A percentile compares a stretch with the other conserved stretches of the same genome.
These are phyloP conservation scores for Mamestra configurata DNA, from an alignment of 1,140 invertebrate species.

Conservation along the genomic window DNA sequence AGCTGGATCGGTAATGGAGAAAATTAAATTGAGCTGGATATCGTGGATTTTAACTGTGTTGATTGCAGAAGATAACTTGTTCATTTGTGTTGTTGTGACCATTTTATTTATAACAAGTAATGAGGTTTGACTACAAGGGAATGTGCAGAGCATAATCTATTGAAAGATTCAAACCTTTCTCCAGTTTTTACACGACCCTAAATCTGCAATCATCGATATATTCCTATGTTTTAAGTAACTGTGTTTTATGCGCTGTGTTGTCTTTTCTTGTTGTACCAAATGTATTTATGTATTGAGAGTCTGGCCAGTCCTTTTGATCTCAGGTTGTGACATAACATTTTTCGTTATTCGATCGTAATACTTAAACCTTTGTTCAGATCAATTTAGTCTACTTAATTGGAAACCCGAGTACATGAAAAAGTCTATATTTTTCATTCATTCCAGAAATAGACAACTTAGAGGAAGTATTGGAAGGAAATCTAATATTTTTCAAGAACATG, in stretches of 20 bases:
- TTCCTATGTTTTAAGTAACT: too few relatives aligned
- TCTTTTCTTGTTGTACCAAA: too few relatives aligned
- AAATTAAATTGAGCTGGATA: constrained; percentile 34
- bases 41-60: not conserved
- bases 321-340: not conserved
- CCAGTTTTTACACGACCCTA: not conserved
- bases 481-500: not conserved
- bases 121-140: too few relatives aligned
- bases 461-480: constrained; percentile 1
- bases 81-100: not conserved
- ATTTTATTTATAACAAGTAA: not conserved
- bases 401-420: constrained; percentile 3
- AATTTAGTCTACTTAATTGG: constrained; percentile 4
- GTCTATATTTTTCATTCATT: constrained; percentile 5
- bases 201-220: too few relatives aligned
- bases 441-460: not conserved
- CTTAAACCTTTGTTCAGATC: not conserved
- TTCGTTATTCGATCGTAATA: not conserved
- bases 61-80: not conserved
- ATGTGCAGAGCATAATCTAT: not conserved
- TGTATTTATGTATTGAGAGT: too few relatives aligned
- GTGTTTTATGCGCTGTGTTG: too few relatives aligned
- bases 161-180: not conserved
- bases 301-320: not conserved
- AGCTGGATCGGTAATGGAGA: constrained; percentile 7